These are phyloP conservation scores for Rapana venosa DNA, from an alignment of 2,888 invertebrate genomes.

Conservation along the genomic window DNA sequence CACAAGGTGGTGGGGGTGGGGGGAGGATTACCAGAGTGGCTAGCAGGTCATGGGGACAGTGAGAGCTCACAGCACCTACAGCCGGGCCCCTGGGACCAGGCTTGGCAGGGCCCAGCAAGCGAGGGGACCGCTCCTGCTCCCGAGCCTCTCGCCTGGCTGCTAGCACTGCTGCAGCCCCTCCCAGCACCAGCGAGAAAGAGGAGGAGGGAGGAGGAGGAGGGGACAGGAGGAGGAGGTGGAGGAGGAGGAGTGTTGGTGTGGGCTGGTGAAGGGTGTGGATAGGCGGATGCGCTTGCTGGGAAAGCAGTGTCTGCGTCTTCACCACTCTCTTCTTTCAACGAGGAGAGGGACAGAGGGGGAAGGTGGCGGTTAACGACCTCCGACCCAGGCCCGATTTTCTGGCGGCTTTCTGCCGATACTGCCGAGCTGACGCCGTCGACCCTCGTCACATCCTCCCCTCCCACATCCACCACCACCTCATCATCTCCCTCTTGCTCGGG, in stretches of 20 bases:
- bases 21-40: conserved; percentile 6
- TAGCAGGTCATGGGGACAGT: conserved; percentile 1
- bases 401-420: not conserved
- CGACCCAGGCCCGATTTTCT: not conserved
- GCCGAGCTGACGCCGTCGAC: not conserved
- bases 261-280: not conserved
- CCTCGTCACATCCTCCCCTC: no score
- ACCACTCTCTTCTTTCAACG: not conserved
- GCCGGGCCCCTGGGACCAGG: not conserved
- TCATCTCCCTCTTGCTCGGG: no score
- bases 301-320: not conserved
- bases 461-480: no score
- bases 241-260: not conserved
- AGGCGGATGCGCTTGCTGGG: not conserved
- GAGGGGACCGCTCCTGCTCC: conserved; percentile 21
- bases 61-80: not conserved
- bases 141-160: conserved; percentile 32
- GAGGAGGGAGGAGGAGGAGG: not conserved
- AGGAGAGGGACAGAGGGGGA: not conserved
- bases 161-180: conserved; percentile 37
- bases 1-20: not conserved
- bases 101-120: conserved; percentile 19
- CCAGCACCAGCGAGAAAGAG: conserved; percentile 1
- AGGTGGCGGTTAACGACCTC: not conserved
- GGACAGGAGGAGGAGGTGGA: not conserved